Base-by-base conservation (phyloP, 2,113 vertebrate genomes). In the Petromus typicus region DNA sequence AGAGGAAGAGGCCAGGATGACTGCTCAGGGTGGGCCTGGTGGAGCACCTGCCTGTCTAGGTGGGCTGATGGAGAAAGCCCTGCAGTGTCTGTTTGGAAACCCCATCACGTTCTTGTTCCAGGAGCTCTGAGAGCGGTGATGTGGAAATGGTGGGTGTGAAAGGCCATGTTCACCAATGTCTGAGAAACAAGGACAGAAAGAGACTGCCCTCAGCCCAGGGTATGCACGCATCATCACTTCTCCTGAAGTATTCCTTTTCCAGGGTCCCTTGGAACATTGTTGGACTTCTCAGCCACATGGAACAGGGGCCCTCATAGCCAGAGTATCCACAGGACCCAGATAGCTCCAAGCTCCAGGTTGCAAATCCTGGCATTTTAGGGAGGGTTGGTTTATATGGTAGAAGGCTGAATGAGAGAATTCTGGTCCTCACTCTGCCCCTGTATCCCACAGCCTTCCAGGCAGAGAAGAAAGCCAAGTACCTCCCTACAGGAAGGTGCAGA, bases 221-320 rank as follows among this genome's bases (percentile, higher is more conserved):
- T 27, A 14, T 76, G 66, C 22, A 13, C 69, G 79, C 27, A 10
- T 8, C 63, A 43, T 48, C 1, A 2, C 2, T n/a, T 85, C 43
- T 88, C 43, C 51, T 20, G 43, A 85, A 91, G 80, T 7, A 30
- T 51, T 90, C 76, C 86, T 27, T 71, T 30, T 85, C 40, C 48
- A 40, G 14, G 54, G 63, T 69, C 67, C 6, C 18, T 61, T 23
- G 71, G 79, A 48, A n/a, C 18, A 20, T 1, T 73, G 54, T 51
- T 54, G 69, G 34, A 30, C 43, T 18, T 80, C 22, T 37, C 22
- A 67, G 40, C 37, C 63, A 48, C 1, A 5, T 3, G 30, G 59
- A 30, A 0, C 0, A 51, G 79, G 85, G n/a, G 23, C 17, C 40
- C 7, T 10, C 71, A 14, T 40, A 80, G 63, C 43, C 48, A 32